These are phyloP conservation scores for Lepidochrysops patricia DNA, from an alignment of 2,888 invertebrate genomes.

Conservation along the genomic window DNA sequence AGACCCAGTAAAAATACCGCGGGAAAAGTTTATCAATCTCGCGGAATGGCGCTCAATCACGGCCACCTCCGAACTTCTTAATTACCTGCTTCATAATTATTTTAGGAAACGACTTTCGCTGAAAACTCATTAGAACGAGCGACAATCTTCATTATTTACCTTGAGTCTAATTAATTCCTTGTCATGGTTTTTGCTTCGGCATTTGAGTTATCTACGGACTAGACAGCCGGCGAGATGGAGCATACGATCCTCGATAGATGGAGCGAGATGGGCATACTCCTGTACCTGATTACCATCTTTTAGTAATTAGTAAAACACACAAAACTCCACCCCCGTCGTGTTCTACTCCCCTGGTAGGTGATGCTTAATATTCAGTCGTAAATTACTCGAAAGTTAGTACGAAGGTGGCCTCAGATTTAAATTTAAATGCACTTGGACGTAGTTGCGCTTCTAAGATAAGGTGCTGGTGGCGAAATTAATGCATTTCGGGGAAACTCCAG, in stretches of 20 bases:
- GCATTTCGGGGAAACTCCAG: slow-evolving; percentile 16
- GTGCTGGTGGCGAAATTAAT: slow-evolving; percentile 35
- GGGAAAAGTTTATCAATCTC: slow-evolving; percentile 15
- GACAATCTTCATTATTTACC: slow-evolving; percentile 75
- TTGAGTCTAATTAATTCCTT: slow-evolving; percentile 74
- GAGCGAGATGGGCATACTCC: slow-evolving; percentile 46
- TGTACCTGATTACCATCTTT: slow-evolving; percentile 75
- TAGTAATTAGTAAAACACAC: slow-evolving; percentile 78
- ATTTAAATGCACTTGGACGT: slow-evolving; percentile 59
- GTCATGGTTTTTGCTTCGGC: slow-evolving; percentile 74
- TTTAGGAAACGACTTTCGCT: slow-evolving; percentile 40
- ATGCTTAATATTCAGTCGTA: slow-evolving; percentile 71
- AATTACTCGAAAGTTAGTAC: slow-evolving; percentile 71
- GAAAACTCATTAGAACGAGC: slow-evolving; percentile 68
- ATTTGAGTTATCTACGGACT: slow-evolving; percentile 62
- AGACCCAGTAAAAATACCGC: not conserved
- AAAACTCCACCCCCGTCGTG: slow-evolving; percentile 76
- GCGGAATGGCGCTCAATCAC: slow-evolving; percentile 33
- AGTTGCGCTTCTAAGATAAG: slow-evolving; percentile 46
- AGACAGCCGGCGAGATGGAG: slow-evolving; percentile 34
- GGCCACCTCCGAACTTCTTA: slow-evolving; percentile 55
- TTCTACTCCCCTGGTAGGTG: slow-evolving; percentile 71
- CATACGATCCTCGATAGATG: slow-evolving; percentile 24
- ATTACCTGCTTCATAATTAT: slow-evolving; percentile 67
- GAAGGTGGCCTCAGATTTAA: slow-evolving; percentile 53